Conservation (phyloP, 2,113 vertebrate species). For the Sporophila hypoxantha region DNA sequence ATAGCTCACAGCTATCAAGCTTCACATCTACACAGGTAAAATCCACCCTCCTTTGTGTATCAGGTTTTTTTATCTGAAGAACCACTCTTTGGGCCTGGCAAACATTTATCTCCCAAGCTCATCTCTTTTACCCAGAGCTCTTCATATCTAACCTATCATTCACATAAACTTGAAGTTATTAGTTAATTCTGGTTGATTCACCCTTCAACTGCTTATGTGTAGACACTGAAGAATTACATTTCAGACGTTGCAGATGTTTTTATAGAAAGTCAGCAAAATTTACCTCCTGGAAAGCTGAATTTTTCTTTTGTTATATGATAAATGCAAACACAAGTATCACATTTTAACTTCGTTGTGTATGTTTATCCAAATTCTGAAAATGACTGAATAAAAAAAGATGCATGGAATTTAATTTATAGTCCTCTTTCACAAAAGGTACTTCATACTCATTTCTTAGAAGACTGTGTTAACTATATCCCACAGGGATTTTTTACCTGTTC, state of each 20-base stretch:
- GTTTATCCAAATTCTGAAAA: not conserved
- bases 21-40: not conserved
- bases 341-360: not conserved
- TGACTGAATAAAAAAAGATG: not conserved
- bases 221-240: not conserved
- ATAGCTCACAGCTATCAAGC: not conserved
- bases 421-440: not conserved
- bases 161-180: not conserved
- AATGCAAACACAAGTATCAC: not conserved
- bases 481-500: conserved; percentile 81
- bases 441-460: not conserved
- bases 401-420: not conserved
- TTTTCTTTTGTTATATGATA: not conserved
- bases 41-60: not conserved
- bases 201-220: not conserved
- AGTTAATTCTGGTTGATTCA: not conserved
- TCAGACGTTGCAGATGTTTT: not conserved
- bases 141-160: not conserved
- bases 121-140: not conserved
- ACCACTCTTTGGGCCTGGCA: not conserved
- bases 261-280: not conserved
- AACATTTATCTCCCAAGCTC: not conserved
- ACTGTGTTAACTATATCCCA: not conserved
- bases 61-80: not conserved
- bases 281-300: not conserved